Evolutionary conservation across 2,113 vertebrate species (phyloP).

Genomic region (Montifringilla adamsi): DNA sequence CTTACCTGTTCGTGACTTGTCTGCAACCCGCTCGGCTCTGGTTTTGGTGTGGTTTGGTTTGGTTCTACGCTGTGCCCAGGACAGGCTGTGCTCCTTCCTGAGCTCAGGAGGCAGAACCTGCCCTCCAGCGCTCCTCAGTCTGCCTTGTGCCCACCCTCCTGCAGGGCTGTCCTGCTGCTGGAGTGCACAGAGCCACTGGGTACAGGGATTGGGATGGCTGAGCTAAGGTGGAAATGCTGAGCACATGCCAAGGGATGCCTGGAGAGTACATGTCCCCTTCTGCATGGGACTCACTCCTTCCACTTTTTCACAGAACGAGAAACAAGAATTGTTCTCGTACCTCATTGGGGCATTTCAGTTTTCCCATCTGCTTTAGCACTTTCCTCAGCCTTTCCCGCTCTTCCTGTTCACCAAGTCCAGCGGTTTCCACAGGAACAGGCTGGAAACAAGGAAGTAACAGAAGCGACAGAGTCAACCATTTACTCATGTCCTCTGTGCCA

Average conservation of each 20-base stretch:
- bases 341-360: constrained; percentile 93
- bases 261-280: neutral
- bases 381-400: constrained; percentile 89
- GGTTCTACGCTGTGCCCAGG: neutral
- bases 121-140: neutral
- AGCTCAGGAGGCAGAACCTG: neutral
- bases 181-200: neutral
- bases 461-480: constrained; percentile 27
- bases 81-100: neutral
- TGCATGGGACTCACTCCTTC: neutral
- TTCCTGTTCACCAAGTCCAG: constrained; percentile 82
- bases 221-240: fast-evolving
- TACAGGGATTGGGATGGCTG: neutral
- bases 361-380: constrained; percentile 96
- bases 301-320: neutral
- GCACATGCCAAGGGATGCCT: neutral
- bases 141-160: neutral
- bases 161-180: fast-evolving
- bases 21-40: neutral
- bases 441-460: constrained; percentile 67
- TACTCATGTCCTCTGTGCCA: constrained; percentile 12
- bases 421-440: constrained; percentile 80
- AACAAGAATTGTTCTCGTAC: constrained; percentile 67
- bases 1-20: constrained; percentile 15
- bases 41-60: neutral